These are phyloP conservation scores for Rynchops niger DNA, from an alignment of 2,113 vertebrate species.

Conservation along the genomic window DNA sequence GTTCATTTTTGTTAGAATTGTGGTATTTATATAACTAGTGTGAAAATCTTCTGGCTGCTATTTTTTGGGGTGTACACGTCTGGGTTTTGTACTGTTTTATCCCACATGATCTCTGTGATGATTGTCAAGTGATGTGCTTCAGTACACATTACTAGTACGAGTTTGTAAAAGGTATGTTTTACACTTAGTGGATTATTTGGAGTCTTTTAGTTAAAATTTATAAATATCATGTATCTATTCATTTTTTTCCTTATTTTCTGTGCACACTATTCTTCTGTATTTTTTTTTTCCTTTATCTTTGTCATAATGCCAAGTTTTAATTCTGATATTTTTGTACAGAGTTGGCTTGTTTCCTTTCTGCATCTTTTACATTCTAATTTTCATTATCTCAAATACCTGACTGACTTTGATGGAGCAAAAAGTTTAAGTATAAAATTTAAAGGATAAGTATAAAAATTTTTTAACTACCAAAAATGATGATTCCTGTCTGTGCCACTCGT, in stretches of 20 bases:
- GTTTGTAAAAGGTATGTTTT: background rate
- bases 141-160: background rate
- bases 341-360: background rate
- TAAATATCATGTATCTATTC: background rate
- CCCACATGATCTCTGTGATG: background rate
- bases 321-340: background rate
- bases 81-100: background rate
- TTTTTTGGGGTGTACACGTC: background rate
- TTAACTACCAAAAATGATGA: background rate
- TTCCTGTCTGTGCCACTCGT: background rate
- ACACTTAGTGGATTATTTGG: background rate
- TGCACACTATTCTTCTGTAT: background rate
- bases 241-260: background rate
- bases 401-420: background rate
- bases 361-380: background rate
- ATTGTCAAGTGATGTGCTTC: background rate
- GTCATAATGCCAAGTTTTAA: background rate
- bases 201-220: background rate
- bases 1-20: background rate
- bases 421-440: background rate
- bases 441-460: background rate
- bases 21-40: background rate
- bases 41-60: background rate
- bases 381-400: background rate
- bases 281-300: background rate